A percentile compares a stretch with the other conserved stretches of the same genome.
Conservation (phyloP, 2,888 invertebrate genomes). For the Leptinotarsa haldemani region DNA sequence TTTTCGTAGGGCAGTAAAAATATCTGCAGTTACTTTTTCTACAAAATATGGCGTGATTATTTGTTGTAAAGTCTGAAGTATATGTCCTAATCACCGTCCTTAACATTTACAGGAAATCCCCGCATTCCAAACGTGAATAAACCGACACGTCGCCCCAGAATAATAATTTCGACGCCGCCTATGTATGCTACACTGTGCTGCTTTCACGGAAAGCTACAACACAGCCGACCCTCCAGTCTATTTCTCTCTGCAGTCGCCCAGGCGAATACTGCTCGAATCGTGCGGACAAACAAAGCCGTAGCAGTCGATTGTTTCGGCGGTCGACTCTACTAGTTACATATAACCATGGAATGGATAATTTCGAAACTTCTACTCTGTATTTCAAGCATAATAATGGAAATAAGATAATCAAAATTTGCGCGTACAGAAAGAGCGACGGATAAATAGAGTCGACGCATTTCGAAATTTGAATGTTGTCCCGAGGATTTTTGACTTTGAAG, state of each 20-base stretch:
- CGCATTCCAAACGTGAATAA: background rate
- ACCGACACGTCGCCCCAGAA: background rate
- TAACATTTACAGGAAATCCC: background rate
- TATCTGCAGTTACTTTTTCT: no score
- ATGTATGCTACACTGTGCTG: constrained; percentile 64
- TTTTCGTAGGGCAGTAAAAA: no score
- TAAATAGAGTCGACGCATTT: constrained; percentile 43
- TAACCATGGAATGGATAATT: constrained; percentile 68
- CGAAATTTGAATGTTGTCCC: constrained; percentile 33
- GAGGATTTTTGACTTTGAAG: background rate
- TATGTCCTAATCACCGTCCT: no score
- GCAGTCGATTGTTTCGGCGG: constrained; percentile 54
- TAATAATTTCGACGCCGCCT: constrained; percentile 23
- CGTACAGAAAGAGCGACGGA: constrained; percentile 53
- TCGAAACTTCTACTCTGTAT: constrained; percentile 68
- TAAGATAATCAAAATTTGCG: constrained; percentile 67
- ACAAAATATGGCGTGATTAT: no score
- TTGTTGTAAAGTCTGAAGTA: no score
- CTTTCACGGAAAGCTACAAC: constrained; percentile 67
- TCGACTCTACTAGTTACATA: constrained; percentile 65
- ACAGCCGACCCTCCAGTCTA: constrained; percentile 66
- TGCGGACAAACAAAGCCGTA: constrained; percentile 62
- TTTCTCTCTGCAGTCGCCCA: constrained; percentile 65
- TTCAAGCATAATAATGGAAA: constrained; percentile 68
- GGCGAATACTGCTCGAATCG: constrained; percentile 47